These are phyloP conservation scores for Melipona beecheii DNA, from an alignment of 2,888 invertebrate species.

Conservation along the genomic window DNA sequence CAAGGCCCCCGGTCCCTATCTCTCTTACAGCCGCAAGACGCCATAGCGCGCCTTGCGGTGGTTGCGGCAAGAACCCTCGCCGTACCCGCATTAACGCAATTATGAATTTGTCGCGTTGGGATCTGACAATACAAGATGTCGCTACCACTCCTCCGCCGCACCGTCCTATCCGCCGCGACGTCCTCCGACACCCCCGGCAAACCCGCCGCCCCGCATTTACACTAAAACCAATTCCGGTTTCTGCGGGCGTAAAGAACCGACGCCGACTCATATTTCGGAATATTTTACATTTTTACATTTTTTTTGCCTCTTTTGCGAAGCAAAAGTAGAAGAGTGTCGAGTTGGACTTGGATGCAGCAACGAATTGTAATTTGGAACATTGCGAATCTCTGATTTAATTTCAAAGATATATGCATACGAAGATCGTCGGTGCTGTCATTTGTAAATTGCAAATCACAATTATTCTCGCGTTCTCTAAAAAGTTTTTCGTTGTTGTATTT, in stretches of 20 bases:
- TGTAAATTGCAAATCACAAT: too few relatives aligned
- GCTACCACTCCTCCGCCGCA: constrained; percentile 71
- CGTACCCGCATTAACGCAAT: constrained; percentile 82
- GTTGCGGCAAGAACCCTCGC: constrained; percentile 76
- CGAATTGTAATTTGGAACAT: too few relatives aligned
- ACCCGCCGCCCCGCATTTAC: constrained; percentile 56
- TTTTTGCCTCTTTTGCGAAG: too few relatives aligned
- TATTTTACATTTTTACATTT: too few relatives aligned
- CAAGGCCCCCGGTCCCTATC: constrained; percentile 48
- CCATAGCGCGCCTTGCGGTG: constrained; percentile 79
- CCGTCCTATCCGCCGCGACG: constrained; percentile 59
- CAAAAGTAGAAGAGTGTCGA: too few relatives aligned
- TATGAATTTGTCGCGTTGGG: constrained; percentile 83
- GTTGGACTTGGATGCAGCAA: too few relatives aligned
- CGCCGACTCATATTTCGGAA: neutral
- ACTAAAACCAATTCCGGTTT: constrained; percentile 63
- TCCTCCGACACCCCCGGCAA: constrained; percentile 59
- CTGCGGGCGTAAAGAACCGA: constrained; percentile 57
- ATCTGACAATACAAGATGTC: constrained; percentile 84
- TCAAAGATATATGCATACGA: too few relatives aligned
- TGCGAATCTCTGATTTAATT: too few relatives aligned
- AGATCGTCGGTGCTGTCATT: too few relatives aligned
- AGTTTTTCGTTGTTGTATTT: too few relatives aligned
- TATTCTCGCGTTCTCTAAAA: too few relatives aligned
- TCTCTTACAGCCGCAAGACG: constrained; percentile 76